Evolutionary conservation across 1,140 invertebrate species (phyloP), one percentile per base, ranked within the genome.

Genomic region (Aphis gossypii): DNA sequence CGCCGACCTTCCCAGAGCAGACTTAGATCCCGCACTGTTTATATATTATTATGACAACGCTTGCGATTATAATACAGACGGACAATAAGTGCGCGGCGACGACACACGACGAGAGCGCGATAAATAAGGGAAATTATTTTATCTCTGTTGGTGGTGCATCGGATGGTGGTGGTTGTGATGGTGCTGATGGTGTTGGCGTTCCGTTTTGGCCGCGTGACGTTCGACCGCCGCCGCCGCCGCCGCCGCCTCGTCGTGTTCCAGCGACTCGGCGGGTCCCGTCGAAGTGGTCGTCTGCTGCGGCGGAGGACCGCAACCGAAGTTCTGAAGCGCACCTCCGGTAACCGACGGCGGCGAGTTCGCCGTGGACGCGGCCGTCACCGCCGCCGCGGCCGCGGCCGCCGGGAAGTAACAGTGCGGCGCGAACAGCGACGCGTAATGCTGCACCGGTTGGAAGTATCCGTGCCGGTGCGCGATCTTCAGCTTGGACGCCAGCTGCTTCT

Each of bases 401-500:
- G 92, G 92, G 14, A 93, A 93, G 30, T 93, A 93, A 86, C 92
- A 93, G 25, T 93, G 92, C 23, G 92, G 92, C 38, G 92, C 76
- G 76, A 93, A 93, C 46, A 93, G 38, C 14, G 68, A 84, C 23
- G 92, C 92, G 48, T 93, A 93, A n/a, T 93, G 92, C 35, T 93
- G 92, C 35, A 56, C 92, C n/a, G 92, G 92, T 14, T 93, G 92
- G 23, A 93, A 93, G 35, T 84, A 93, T 56, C 92, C 93, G 35
- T 94, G 93, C 8, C 89, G 83, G 44, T 94, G 94, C 1, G 92
- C 94, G 21, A 94, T 94, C 41, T 94, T 94, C 68, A 94, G 54
- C n/a, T 88, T 95, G 0, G 98, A 98, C 2, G 98, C 98, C 94
- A 99, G 95, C 94, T 99, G 98, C 95, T 99, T 99, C 95, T 99